Evolutionary conservation across 30 jellyfish, hydroid and myxozoan genomes (phyloP), one percentile per base, ranked within the genome.

Genomic region (Phacellophora camtschatica): DNA sequence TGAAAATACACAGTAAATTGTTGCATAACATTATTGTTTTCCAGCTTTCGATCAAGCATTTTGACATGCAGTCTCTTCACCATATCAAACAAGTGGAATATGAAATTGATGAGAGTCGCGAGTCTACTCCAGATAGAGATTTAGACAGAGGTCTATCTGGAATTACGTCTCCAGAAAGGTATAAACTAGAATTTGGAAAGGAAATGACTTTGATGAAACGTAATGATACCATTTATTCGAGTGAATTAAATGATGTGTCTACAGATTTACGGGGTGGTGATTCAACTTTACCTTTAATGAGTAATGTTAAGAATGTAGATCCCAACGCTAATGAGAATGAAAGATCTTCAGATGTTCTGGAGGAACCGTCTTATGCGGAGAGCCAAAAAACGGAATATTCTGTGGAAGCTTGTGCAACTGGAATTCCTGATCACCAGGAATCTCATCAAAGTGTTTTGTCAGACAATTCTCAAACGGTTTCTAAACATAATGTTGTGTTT

Each of bases 11-110:
- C 57, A 43, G 13, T 22, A 43, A 43, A 1, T 43, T 43, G 22
- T 0, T 20, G 25, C 28, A 20, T 22, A 0, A 3, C 41, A 20
- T 56, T 2, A 3, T 22, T 67, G 65, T 23, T 67, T 67, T 29
- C 53, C 27, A 72, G 86, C 86, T 72, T 1, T 72, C 86, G 37
- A 72, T 72, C 22, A 32, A 51, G 22, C 86, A 72, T 37, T 72
- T 72, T 35, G 72, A 72, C 54, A 9, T 39, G 27, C 54, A 66
- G 18, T 72, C 86, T 23, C 53, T 72, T 19, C 75, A 49, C 18
- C 86, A 72, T 16, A 65, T 72, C 43, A 74, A 72, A 9, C 29
- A 22, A 0, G 10, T 4, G 3, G 43, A 20, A 13, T 29, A 20
- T 28, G 12, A 29, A 33, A 11, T 2, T 13, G 28, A 28, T 46